Percentiles rank a stretch among this genome's conserved stretches.
These are phyloP conservation scores for Sitta carolinensis DNA, from an alignment of 2,797 vertebrate species.

Conservation along the genomic window DNA sequence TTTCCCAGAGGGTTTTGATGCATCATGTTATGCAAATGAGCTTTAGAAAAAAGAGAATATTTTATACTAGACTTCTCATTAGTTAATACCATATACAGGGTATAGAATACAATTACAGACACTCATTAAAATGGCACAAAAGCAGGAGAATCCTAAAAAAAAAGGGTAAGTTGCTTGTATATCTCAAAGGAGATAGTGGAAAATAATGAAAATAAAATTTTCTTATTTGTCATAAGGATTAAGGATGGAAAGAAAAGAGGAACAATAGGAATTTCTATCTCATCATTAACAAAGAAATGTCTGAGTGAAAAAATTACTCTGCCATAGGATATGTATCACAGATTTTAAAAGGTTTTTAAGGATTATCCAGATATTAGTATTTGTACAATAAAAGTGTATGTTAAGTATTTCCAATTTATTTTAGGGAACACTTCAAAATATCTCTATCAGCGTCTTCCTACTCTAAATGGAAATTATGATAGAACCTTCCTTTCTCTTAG, in stretches of 20 bases:
- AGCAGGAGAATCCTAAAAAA: background rate
- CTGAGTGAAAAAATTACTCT: background rate
- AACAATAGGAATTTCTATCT: background rate
- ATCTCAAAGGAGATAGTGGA: background rate
- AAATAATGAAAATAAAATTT: background rate
- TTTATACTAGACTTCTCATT: background rate
- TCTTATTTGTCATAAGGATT: background rate
- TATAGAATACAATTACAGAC: background rate
- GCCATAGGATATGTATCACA: background rate
- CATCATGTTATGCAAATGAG: background rate
- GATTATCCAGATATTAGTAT: background rate
- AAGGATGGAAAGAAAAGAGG: background rate
- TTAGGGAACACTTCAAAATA: background rate
- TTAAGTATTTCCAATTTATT: background rate
- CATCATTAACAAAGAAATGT: background rate
- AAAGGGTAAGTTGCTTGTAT: background rate
- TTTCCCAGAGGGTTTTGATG: background rate
- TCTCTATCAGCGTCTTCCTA: background rate
- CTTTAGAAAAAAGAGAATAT: background rate
- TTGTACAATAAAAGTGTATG: background rate
- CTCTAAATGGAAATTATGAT: background rate
- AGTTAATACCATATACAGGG: background rate
- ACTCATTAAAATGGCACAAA: background rate
- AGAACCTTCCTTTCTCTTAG: background rate
- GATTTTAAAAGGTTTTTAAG: background rate